Conservation (phyloP, 2,113 vertebrate species). For the Chamaea fasciata region DNA sequence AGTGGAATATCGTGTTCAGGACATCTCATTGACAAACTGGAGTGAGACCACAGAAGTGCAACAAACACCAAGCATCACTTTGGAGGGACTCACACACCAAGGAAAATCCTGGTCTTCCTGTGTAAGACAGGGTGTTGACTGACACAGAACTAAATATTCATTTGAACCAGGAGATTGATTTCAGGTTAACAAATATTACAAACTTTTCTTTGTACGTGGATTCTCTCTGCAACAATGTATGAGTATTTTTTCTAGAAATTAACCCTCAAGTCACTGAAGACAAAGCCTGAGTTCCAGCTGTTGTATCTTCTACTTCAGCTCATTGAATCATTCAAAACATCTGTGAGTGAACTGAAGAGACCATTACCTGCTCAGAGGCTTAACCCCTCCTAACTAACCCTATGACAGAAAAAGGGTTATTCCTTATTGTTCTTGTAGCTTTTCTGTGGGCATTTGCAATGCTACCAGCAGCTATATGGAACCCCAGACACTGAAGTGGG, state of each 20-base stretch:
- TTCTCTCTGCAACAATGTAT: not conserved
- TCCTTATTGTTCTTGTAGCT: not conserved
- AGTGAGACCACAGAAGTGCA: not conserved
- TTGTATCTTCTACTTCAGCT: not conserved
- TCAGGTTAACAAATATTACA: not conserved
- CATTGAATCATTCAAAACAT: not conserved
- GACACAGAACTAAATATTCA: not conserved
- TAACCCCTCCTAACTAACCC: not conserved
- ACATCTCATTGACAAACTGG: conserved; percentile 14
- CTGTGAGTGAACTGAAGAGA: not conserved
- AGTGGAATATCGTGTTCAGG: not conserved
- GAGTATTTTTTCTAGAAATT: not conserved
- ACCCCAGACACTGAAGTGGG: not conserved
- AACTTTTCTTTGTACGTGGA: not conserved
- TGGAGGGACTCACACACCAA: not conserved
- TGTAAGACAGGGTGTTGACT: not conserved
- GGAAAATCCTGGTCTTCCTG: not conserved
- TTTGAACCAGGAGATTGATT: not conserved
- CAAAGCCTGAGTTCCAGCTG: not conserved
- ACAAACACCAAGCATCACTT: not conserved
- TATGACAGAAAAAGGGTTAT: not conserved
- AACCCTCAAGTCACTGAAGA: not conserved
- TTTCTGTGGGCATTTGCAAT: not conserved
- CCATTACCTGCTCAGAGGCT: not conserved
- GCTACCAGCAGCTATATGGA: not conserved